These are phyloP conservation scores for Synergus japonicus DNA, from an alignment of 2,888 invertebrate species.

Conservation along the genomic window DNA sequence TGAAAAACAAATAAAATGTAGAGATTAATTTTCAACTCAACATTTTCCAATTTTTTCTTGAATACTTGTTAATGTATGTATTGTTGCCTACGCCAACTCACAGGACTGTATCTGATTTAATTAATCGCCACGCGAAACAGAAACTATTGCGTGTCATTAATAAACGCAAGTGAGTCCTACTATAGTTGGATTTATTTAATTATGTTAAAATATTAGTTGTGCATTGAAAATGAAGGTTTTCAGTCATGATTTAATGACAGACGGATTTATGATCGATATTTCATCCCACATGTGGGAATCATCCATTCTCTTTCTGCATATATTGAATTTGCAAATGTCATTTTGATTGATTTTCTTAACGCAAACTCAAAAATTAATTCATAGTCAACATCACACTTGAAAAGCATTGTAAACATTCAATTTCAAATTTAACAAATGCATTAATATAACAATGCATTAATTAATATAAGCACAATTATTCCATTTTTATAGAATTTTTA, in stretches of 20 bases:
- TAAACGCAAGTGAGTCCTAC: slow-evolving; percentile 41
- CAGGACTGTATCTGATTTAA: slow-evolving; percentile 51
- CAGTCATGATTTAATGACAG: slow-evolving; percentile 9
- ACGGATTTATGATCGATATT: slow-evolving; percentile 27
- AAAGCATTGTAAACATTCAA: background rate
- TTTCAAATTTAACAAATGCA: background rate
- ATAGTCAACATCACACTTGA: background rate
- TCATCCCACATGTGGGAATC: background rate
- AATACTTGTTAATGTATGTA: background rate
- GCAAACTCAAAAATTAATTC: background rate
- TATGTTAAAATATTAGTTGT: slow-evolving; percentile 24
- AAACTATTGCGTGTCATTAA: slow-evolving; percentile 50
- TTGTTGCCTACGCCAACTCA: slow-evolving; percentile 43
- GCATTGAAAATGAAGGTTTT: slow-evolving; percentile 10
- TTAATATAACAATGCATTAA: too few species aligned
- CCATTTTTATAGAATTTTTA: background rate
- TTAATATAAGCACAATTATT: background rate
- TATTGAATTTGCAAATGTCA: background rate
- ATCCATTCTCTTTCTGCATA: slow-evolving; percentile 15
- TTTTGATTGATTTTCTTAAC: background rate
- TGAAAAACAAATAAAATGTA: background rate
- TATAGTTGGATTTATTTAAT: background rate
- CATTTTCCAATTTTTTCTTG: background rate
- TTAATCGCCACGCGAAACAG: slow-evolving; percentile 53
- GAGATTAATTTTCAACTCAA: background rate